phyloP scores from a whole-genome alignment of 2,113 vertebrate species.

The Morphnarchus princeps region DNA sequence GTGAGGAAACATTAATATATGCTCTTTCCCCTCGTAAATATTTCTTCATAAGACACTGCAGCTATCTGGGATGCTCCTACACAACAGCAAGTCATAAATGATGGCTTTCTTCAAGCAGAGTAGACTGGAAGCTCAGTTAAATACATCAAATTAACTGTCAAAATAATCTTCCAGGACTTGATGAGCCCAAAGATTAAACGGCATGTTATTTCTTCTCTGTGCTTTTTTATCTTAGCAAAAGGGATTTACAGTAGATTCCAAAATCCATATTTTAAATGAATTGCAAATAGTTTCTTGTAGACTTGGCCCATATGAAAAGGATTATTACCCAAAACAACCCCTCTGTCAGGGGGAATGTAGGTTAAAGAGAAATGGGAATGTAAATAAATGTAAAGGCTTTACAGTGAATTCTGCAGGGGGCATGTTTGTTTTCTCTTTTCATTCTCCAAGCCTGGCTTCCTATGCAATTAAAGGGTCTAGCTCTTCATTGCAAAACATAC shows the following conservation, averaged over 20 bases:
- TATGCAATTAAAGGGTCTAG: background rate
- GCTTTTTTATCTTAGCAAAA: constrained; percentile 45
- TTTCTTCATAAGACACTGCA: constrained; percentile 28
- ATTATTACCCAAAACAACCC: constrained; percentile 49
- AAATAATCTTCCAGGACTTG: constrained; percentile 60
- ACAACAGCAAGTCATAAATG: constrained; percentile 11
- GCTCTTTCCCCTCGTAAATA: background rate
- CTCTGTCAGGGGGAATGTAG: constrained; percentile 44
- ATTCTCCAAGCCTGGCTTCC: background rate
- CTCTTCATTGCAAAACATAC: background rate
- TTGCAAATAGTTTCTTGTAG: constrained; percentile 52
- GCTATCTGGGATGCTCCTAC: background rate
- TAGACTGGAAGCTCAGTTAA: constrained; percentile 53
- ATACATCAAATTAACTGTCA: constrained; percentile 70
- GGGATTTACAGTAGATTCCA: constrained; percentile 52
- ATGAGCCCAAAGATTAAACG: constrained; percentile 62
- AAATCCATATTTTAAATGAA: constrained; percentile 68
- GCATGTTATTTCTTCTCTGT: constrained; percentile 45
- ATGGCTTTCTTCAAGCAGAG: constrained; percentile 37
- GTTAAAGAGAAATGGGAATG: constrained; percentile 46
- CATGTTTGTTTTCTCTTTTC: constrained; percentile 16
- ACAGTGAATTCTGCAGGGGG: constrained; percentile 6
- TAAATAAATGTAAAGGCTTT: constrained; percentile 41
- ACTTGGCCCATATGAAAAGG: constrained; percentile 35
- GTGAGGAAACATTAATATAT: background rate